These are phyloP conservation scores for Limenitis camilla DNA, from an alignment of 2,888 invertebrate species.

Conservation along the genomic window DNA sequence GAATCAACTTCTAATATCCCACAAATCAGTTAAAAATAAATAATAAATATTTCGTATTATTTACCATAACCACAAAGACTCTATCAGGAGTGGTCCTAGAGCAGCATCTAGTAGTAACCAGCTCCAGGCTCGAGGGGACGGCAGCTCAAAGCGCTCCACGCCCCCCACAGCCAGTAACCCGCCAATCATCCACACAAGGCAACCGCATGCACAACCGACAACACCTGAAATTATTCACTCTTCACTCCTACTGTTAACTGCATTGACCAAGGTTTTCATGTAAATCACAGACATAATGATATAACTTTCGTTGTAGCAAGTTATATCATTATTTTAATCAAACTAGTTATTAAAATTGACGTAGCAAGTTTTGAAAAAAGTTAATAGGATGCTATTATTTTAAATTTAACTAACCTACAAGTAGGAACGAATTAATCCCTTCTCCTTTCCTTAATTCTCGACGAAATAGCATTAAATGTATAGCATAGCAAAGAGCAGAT, in stretches of 20 bases:
- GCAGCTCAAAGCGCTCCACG: constrained; percentile 90
- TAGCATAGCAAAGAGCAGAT: constrained; percentile 92
- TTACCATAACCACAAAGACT: constrained; percentile 94
- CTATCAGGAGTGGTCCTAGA: constrained; percentile 92
- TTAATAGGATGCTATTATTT: neutral
- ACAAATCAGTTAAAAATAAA: too few species aligned
- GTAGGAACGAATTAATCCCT: constrained; percentile 94
- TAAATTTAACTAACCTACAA: constrained; percentile 83
- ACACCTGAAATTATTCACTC: constrained; percentile 78
- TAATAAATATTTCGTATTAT: constrained; percentile 29
- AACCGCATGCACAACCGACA: constrained; percentile 92
- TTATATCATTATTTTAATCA: too few species aligned
- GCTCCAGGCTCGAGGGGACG: constrained; percentile 85
- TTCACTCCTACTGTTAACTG: too few species aligned
- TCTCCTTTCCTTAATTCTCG: constrained; percentile 93
- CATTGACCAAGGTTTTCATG: too few species aligned
- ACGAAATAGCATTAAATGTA: constrained; percentile 90
- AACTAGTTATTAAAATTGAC: too few species aligned
- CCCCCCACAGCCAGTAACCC: constrained; percentile 88
- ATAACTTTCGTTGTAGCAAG: too few species aligned
- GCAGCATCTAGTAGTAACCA: constrained; percentile 85
- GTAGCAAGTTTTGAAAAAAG: neutral
- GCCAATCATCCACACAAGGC: constrained; percentile 92
- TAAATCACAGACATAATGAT: too few species aligned
- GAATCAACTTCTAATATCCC: too few species aligned